Evolutionary conservation across 1,140 invertebrate species (phyloP), one percentile per base, ranked within the genome.

Genomic region (Dermatophagoides farinae): DNA sequence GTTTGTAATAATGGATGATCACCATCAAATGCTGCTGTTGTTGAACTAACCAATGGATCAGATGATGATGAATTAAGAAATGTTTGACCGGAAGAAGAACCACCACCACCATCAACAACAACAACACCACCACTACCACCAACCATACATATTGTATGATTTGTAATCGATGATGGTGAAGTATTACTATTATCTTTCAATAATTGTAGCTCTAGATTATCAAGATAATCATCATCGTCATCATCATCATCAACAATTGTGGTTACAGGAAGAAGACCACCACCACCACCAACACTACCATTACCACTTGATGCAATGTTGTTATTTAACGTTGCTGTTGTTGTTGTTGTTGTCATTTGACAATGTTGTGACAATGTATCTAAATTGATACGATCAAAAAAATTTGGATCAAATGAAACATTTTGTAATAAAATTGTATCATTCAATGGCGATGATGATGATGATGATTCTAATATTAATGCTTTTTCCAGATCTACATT

Each of bases 361-460:
- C 25, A 38, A 5, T n/a, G 47, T 50, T 50, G 47, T 50, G 16
- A 12, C 11, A 25, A 25, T 23, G 16, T 14, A 20, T 55, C 53
- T 5, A 55, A 14, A 44, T 55, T 55, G 4, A 55, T 2, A 11
- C 53, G 14, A 40, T 55, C 53, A 55, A 55, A 55, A 12, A 55
- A 23, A 40, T 55, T 55, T 18, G 53, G 38, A 40, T 55, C 53
- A 55, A 55, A 55, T 14, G 10, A 25, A n/a, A 55, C 53, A 20
- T 31, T 55, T 38, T 55, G 53, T 44, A 55, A 25, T 18, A 55
- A 23, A 38, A 55, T 55, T 20, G 6, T 43, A n/a, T 43, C 41
- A 18, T 18, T 18, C 31, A 31, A 31, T 31, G 31, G 8, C 8
- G 31, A 31, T 31, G 31, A 31, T 31, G 31, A 31, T 31, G 31